Conservation (phyloP, 2,888 invertebrate species). For the Leptarthrus brevirostris region DNA sequence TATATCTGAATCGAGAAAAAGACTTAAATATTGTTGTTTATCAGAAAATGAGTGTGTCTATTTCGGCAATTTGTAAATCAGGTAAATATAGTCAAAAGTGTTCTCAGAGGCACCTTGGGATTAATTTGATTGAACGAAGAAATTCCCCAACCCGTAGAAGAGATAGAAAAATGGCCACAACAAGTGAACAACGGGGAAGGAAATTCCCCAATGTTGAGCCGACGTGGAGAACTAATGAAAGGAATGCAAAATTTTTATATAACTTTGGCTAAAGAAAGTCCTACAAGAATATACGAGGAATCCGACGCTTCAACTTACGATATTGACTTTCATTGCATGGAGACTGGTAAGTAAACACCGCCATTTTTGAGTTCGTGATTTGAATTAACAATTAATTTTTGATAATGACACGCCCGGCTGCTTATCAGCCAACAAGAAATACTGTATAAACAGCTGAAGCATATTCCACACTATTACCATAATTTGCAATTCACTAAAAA, state of each 20-base stretch:
- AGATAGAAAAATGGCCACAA: constrained; percentile 56
- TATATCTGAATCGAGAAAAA: neutral
- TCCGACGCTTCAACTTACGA: constrained; percentile 57
- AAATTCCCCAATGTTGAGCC: constrained; percentile 53
- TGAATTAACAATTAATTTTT: constrained; percentile 32
- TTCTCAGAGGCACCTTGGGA: constrained; percentile 27
- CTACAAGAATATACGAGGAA: constrained; percentile 53
- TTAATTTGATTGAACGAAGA: constrained; percentile 47
- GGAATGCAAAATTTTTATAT: constrained; percentile 45
- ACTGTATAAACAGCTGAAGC: too few species aligned
- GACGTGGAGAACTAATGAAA: constrained; percentile 48
- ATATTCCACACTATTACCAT: neutral
- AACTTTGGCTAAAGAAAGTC: constrained; percentile 55
- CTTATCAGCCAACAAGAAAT: constrained; percentile 5
- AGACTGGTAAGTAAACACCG: constrained; percentile 57
- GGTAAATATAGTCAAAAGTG: constrained; percentile 41
- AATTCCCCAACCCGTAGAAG: constrained; percentile 55
- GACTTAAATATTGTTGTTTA: constrained; percentile 5
- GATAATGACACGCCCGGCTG: constrained; percentile 32
- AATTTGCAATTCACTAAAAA: neutral
- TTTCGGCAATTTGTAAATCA: constrained; percentile 28
- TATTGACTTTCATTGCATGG: constrained; percentile 56
- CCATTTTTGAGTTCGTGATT: constrained; percentile 42
- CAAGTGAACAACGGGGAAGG: constrained; percentile 55
- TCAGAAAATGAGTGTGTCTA: constrained; percentile 39